Percentiles rank a stretch among this genome's conserved stretches.
Evolutionary conservation across 1,140 invertebrate genomes (phyloP).

Genomic region (Druon quercuslanigerum): DNA sequence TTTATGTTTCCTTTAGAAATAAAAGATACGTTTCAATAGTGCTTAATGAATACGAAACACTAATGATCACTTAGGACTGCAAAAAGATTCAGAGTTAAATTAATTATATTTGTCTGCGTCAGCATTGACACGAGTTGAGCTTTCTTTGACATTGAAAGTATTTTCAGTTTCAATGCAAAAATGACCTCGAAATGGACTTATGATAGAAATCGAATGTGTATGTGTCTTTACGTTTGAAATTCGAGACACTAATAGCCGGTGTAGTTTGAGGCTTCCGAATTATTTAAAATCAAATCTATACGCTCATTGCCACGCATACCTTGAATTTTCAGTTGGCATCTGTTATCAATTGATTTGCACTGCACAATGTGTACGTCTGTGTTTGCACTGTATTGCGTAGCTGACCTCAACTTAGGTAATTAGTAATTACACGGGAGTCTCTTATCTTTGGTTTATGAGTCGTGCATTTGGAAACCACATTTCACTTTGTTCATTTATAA

Average conservation of each 20-base stretch:
- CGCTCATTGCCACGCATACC: constrained; percentile 30
- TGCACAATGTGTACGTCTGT: not conserved
- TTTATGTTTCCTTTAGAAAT: too few relatives aligned
- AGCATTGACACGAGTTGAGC: not conserved
- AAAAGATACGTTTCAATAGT: too few relatives aligned
- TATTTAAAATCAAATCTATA: constrained; percentile 40
- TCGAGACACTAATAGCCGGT: not conserved
- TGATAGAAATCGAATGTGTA: not conserved
- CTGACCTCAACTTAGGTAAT: too few relatives aligned
- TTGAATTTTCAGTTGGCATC: constrained; percentile 5
- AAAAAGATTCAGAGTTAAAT: not conserved
- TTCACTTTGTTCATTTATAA: too few relatives aligned
- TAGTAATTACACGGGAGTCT: too few relatives aligned
- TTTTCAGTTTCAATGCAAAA: constrained; percentile 10
- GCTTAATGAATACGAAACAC: too few relatives aligned
- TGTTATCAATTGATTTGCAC: constrained; percentile 4
- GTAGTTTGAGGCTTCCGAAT: constrained; percentile 30
- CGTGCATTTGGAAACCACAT: too few relatives aligned
- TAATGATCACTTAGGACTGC: too few relatives aligned
- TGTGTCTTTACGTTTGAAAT: constrained; percentile 1
- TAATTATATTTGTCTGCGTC: not conserved
- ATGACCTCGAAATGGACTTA: constrained; percentile 12
- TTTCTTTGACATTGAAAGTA: not conserved
- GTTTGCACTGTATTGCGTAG: not conserved
- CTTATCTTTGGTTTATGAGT: too few relatives aligned